Evolutionary conservation across 2,888 invertebrate genomes (phyloP).

Genomic region (Scaptomyza parva): DNA sequence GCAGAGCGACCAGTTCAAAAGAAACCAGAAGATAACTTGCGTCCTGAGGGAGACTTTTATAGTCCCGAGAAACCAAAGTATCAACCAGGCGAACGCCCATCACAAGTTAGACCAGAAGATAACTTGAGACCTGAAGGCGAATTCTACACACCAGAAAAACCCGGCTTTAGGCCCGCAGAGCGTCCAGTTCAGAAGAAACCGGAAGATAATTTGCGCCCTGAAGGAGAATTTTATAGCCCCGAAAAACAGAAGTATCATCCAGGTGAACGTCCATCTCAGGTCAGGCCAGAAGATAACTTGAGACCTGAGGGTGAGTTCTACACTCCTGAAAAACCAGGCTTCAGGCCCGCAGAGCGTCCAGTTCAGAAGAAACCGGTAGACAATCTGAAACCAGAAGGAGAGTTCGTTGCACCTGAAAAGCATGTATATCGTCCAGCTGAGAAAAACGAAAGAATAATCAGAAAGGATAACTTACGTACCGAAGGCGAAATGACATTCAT

Average conservation of each 20-base stretch:
- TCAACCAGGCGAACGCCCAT: slow-evolving; percentile 66
- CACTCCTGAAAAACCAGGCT: slow-evolving; percentile 33
- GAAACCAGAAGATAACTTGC: slow-evolving; percentile 83
- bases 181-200: slow-evolving; percentile 85
- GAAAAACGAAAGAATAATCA: slow-evolving; percentile 82
- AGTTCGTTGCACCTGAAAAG: slow-evolving; percentile 85
- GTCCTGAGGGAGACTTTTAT: slow-evolving; percentile 86
- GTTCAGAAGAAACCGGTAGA: slow-evolving; percentile 84
- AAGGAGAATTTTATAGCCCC: slow-evolving; percentile 85
- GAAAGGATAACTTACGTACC: slow-evolving; percentile 86
- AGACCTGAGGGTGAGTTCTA: slow-evolving; percentile 87
- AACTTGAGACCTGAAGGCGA: slow-evolving; percentile 85
- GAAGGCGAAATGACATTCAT: slow-evolving; percentile 87
- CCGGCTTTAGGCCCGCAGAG: slow-evolving; percentile 86
- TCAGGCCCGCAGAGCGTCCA: slow-evolving; percentile 84
- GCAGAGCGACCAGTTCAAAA: slow-evolving; percentile 84
- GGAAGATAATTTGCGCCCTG: slow-evolving; percentile 86
- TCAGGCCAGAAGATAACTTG: slow-evolving; percentile 84
- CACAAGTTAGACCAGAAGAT: slow-evolving; percentile 86
- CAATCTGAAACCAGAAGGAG: slow-evolving; percentile 84
- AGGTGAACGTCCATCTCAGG: slow-evolving; percentile 27
- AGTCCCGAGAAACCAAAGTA: slow-evolving; percentile 82
- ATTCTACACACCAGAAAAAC: slow-evolving; percentile 83
- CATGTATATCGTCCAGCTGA: slow-evolving; percentile 85
- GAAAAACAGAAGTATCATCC: slow-evolving; percentile 81